Evolutionary conservation across 2,888 invertebrate species (phyloP), one percentile per base, ranked within the genome.

Genomic region (Eupithecia abbreviata): DNA sequence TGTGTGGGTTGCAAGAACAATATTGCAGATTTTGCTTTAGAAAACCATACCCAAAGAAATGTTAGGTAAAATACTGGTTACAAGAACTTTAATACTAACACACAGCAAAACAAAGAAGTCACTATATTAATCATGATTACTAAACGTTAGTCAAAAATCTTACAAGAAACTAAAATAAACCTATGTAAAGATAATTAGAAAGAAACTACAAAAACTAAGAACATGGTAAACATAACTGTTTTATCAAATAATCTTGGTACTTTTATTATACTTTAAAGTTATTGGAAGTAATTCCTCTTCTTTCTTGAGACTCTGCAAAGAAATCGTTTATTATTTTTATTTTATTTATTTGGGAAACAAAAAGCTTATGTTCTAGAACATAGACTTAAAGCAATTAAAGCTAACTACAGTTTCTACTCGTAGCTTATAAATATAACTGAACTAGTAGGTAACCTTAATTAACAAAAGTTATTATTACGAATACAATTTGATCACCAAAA

Each of bases 241-340:
- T 84, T 68, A 86, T 86, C 78, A 90, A 89, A 87, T 82, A 88
- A 87, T 83, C 71, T 66, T 81, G 84, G 75, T 83, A 81, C 78
- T 72, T 74, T 42, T 41, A 78, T 71, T 68, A 12, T 67, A 42
- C 2, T 68, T 13, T 0, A 45, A 45, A 68, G 81, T 86, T 85
- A 92, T 84, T 92, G 90, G 84, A 94, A 94, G 79, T 93, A 94
- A 82, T 89, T 92, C 73, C 90, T 89, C 84, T 94, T 93, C 89
- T 93, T 94, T 78, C 92, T 88, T 42, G 90, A 80, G 73, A 93
- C 83, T 13, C 94, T 94, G 92, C 2, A 90, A 90, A 79, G 12
- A 68, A 68, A n/a, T 42, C 1, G 15, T 1, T 30, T 30, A 30
- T 30, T 30, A 30, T 30, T 30, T 30, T 30, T 30, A 30, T 30